Evolutionary conservation across 2,888 invertebrate species (phyloP), one percentile per base, ranked within the genome.

Genomic region (Trachelus troglodyta): DNA sequence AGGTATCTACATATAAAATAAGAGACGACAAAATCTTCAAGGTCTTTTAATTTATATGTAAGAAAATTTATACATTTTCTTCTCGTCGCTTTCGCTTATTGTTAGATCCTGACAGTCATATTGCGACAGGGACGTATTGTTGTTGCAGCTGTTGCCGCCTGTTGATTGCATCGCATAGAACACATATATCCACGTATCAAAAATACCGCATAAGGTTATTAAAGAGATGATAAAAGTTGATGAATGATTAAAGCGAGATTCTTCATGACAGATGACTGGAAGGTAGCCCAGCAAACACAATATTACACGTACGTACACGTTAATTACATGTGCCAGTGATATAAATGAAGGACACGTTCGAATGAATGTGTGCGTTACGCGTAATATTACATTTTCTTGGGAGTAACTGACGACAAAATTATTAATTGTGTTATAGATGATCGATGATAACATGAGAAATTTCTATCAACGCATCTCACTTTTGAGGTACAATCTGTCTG

Each of bases 131-230:
- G 56, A 56, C 23, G 56, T 23, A 56, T 56, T 56, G 6, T 23
- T 56, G 56, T 56, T 23, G 23, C 56, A 56, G 56, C 23, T 56
- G 23, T 56, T 56, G 23, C 9, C 56, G 56, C 56, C 9, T 23
- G 56, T 23, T 56, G 56, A 56, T 56, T 56, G 56, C 56, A 23
- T 56, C 56, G 56, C 23, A 9, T 56, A 56, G 23, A 56, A 9
- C 9, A 56, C 23, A 56, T 56, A 56, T 56, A 71, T 71, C 23
- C 71, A 71, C 71, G 71, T 71, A 71, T 71, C 71, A 71, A 71
- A 71, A 71, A 71, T 71, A 71, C 71, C 34, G 12, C 1, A 23
- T 71, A 31, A 23, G 31, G 31, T 71, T 71, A 34, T 71, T 71
- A 71, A 71, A 12, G 23, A 56, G 56, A 23, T 6, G 56, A 56